Evolutionary conservation across 2,113 vertebrate genomes (phyloP).

Genomic region (Sminthopsis crassicaudata): DNA sequence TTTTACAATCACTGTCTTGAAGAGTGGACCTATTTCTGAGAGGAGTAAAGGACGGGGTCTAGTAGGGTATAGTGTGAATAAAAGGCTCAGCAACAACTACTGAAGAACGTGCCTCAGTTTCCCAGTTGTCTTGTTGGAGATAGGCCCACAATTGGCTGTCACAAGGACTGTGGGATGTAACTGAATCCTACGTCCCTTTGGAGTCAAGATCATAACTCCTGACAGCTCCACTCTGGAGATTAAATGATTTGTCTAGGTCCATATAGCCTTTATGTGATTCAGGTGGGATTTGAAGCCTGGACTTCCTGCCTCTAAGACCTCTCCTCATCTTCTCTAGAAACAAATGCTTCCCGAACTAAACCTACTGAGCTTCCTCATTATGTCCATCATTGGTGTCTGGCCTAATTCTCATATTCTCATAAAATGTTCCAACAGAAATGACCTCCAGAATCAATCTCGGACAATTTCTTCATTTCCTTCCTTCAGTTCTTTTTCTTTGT

Average conservation of each 20-base stretch:
- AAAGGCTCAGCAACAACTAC: not conserved
- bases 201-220: not conserved
- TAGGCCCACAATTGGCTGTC: too few species aligned
- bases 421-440: not conserved
- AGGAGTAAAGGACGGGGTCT: not conserved
- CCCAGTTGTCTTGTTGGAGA: not conserved
- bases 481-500: not conserved
- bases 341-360: not conserved
- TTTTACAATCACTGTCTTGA: not conserved
- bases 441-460: not conserved
- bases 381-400: not conserved
- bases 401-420: not conserved
- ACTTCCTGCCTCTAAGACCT: not conserved
- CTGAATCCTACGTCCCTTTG: not conserved
- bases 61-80: not conserved
- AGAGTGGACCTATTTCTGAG: not conserved
- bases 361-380: not conserved
- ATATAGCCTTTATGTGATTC: not conserved
- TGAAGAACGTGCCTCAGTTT: not conserved
- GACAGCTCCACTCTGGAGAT: not conserved
- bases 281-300: too few species aligned
- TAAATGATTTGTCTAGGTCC: not conserved
- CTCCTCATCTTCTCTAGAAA: not conserved
- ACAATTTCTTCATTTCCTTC: not conserved
- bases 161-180: not conserved